A percentile compares a stretch with the other conserved stretches of the same genome.
Evolutionary conservation across 2,113 vertebrate genomes (phyloP).

Genomic region (Capricornis sumatraensis): DNA sequence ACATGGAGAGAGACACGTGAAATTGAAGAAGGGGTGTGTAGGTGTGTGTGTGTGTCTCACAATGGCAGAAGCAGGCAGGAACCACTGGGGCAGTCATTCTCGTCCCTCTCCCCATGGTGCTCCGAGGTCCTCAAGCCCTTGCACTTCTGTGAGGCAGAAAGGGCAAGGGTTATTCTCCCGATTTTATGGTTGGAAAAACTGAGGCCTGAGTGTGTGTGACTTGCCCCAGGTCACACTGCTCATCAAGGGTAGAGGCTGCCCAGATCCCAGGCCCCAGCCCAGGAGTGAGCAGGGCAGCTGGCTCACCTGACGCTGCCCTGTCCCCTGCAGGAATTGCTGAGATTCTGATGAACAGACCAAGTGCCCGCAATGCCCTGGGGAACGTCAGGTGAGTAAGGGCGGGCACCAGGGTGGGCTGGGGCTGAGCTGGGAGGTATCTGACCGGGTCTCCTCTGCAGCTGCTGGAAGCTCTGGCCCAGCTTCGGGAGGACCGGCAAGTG

Average conservation of each 20-base stretch:
- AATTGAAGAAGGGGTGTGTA: neutral
- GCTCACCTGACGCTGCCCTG: neutral
- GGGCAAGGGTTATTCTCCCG: neutral
- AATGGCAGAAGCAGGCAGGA: neutral
- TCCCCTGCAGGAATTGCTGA: slow-evolving; percentile 85
- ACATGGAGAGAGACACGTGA: neutral
- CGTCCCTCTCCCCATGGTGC: neutral
- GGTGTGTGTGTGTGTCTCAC: neutral
- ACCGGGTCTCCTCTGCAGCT: slow-evolving; percentile 78
- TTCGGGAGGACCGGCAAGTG: slow-evolving; percentile 82
- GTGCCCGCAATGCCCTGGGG: slow-evolving; percentile 90
- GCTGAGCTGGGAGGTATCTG: neutral
- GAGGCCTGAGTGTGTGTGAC: neutral
- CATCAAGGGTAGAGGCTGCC: neutral
- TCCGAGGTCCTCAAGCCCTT: neutral
- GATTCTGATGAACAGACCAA: slow-evolving; percentile 91
- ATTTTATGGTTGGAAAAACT: neutral
- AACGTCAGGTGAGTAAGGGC: slow-evolving; percentile 85
- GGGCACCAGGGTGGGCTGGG: neutral
- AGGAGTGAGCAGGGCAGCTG: neutral
- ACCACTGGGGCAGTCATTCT: neutral
- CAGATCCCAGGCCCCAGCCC: neutral
- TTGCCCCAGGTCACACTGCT: neutral
- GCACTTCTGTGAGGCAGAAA: neutral
- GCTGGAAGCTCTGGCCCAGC: slow-evolving; percentile 82